phyloP scores from a whole-genome alignment of 2,797 vertebrate species.

The Leucoraja ocellata region DNA sequence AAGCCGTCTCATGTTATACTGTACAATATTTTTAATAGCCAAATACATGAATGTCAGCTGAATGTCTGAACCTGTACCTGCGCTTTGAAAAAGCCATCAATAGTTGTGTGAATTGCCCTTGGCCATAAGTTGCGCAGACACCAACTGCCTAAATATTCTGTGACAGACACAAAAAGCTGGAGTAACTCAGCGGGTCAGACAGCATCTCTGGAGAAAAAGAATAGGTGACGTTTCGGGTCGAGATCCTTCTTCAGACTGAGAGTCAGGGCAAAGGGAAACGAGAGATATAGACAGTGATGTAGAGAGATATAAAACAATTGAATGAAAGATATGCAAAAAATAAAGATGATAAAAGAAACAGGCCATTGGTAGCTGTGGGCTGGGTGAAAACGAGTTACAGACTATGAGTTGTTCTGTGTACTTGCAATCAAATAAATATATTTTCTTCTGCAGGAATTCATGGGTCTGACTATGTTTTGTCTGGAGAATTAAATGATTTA shows the following conservation, averaged over 20 bases:
- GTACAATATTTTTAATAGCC: not conserved
- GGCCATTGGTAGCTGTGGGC: too few species aligned
- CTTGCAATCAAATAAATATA: not conserved
- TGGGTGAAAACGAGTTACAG: too few species aligned
- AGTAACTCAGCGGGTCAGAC: too few species aligned
- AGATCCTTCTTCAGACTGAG: too few species aligned
- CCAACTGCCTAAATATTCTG: not conserved
- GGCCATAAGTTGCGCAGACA: not conserved
- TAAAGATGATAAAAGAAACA: too few species aligned
- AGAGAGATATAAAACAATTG: too few species aligned
- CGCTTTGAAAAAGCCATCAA: not conserved
- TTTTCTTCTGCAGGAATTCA: not conserved
- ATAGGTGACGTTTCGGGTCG: too few species aligned
- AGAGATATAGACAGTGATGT: too few species aligned
- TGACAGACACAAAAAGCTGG: too few species aligned
- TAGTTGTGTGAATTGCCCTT: not conserved
- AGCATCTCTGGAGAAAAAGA: too few species aligned
- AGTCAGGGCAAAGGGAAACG: too few species aligned
- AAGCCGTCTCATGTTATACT: not conserved
- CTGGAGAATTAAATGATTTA: not conserved
- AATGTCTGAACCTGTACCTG: not conserved
- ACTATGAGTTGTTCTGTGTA: not conserved
- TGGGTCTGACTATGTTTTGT: not conserved
- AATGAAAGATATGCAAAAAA: too few species aligned
- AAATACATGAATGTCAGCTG: not conserved